These are phyloP conservation scores for Erinaceus europaeus DNA, from an alignment of 2,113 vertebrate genomes.

Conservation along the genomic window DNA sequence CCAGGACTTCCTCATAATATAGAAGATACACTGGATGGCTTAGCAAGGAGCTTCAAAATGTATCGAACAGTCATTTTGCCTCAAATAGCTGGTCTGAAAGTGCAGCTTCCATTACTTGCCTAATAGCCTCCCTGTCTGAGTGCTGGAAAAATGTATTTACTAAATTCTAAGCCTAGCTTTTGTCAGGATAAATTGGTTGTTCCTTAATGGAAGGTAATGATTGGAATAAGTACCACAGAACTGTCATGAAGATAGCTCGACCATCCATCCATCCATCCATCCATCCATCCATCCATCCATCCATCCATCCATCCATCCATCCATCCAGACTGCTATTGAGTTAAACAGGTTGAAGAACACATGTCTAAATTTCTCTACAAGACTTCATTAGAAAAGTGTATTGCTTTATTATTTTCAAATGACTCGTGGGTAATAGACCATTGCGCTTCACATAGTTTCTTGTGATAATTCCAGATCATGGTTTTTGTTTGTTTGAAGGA, in stretches of 20 bases:
- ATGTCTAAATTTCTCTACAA: background rate
- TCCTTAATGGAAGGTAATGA: conserved; percentile 37
- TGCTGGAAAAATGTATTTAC: conserved; percentile 45
- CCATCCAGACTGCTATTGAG: background rate
- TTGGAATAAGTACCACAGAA: conserved; percentile 33
- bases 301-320: background rate
- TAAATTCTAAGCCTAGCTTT: conserved; percentile 33
- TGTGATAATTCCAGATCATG: background rate
- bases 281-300: background rate
- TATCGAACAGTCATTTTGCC: conserved; percentile 39
- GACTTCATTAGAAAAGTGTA: background rate
- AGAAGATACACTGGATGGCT: background rate
- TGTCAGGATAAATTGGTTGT: conserved; percentile 15
- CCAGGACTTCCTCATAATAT: background rate
- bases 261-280: background rate
- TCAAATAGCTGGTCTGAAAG: conserved; percentile 41
- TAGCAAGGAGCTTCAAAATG: conserved; percentile 31
- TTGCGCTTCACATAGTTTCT: background rate
- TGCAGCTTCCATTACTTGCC: conserved; percentile 29
- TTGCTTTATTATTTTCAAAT: background rate
- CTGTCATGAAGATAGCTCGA: background rate
- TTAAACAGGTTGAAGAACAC: background rate
- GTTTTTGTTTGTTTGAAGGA: background rate
- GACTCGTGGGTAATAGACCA: background rate
- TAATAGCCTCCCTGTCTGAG: conserved; percentile 35